Evolutionary conservation across 1,140 invertebrate species (phyloP), one percentile per base, ranked within the genome.

Genomic region (Holcopasites calliopsidis): DNA sequence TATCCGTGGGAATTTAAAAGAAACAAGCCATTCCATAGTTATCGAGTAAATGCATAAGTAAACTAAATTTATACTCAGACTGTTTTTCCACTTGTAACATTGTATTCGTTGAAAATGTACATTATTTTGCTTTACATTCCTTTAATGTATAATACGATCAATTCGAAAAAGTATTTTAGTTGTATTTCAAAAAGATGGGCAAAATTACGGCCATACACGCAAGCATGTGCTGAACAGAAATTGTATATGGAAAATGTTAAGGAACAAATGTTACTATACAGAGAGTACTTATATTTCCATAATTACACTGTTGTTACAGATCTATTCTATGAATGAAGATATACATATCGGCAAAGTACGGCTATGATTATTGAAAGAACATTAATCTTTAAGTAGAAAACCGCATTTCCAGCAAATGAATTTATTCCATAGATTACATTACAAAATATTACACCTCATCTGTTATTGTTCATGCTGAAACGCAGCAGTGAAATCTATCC

Each of bases 321-420:
- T 62, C 44, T 72, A 72, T 65, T 61, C 55, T 77, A 80, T 66
- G 33, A 35, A 62, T 80, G 49, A 73, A 77, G 70, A 77, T 80
- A 77, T 73, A 77, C 72, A 77, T 70, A 79, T 71, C 35, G 60
- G 62, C 57, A 79, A 31, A 64, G 57, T 70, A 76, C 44, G 23
- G 52, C 23, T 60, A 55, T 33, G 49, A 10, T 47, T 65, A 55
- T 77, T 35, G 10, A 44, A 52, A 50, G 64, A 64, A 57, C 42
- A 62, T 62, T 57, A 52, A 26, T 58, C 50, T 78, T 70, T 79
- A 71, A 66, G 61, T 80, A 80, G 62, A 80, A 80, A 80, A 72
- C 77, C 74, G 74, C 58, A 76, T 61, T 80, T 77, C 75, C 66
- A 77, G 61, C 60, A 77, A 77, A 80, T 49, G 38, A 78, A 80